Evolutionary conservation across 1,140 invertebrate genomes (phyloP).

Genomic region (Neocloeon triangulifer): DNA sequence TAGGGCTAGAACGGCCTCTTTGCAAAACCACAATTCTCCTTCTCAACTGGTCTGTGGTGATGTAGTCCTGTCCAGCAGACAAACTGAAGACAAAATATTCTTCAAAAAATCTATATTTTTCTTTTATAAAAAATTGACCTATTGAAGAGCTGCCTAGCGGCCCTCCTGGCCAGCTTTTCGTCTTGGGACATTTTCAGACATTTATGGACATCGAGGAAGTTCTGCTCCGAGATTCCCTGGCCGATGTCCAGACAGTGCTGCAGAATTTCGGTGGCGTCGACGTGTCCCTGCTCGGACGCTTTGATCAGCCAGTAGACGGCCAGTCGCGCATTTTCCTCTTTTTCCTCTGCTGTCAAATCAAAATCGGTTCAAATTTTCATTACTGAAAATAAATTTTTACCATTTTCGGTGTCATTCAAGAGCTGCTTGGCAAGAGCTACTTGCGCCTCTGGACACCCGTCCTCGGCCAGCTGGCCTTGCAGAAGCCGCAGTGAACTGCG

Average conservation of each 20-base stretch:
- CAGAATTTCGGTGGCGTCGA: conserved; percentile 58
- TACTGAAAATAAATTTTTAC: conserved; percentile 17
- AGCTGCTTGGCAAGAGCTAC: conserved; percentile 51
- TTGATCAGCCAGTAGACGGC: conserved; percentile 75
- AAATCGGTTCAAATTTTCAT: conserved; percentile 5
- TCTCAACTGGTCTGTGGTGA: conserved; percentile 54
- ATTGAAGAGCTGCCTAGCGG: conserved; percentile 60
- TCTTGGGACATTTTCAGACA: conserved; percentile 60
- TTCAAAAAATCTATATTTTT: conserved; percentile 12
- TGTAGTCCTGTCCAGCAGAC: conserved; percentile 64
- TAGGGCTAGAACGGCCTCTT: too few relatives aligned
- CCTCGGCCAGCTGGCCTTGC: conserved; percentile 46
- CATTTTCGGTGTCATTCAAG: conserved; percentile 38
- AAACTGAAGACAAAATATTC: conserved; percentile 29
- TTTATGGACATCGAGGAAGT: conserved; percentile 57
- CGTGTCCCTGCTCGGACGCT: conserved; percentile 72
- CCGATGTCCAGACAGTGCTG: conserved; percentile 52
- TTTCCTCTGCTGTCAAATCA: conserved; percentile 20
- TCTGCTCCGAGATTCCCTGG: conserved; percentile 49
- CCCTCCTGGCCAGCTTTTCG: conserved; percentile 64
- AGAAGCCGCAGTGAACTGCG: conserved; percentile 36
- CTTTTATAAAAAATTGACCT: conserved; percentile 37
- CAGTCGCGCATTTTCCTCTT: conserved; percentile 33
- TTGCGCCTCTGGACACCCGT: conserved; percentile 60
- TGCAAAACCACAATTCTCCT: conserved; percentile 24